Base-by-base conservation (phyloP, 2,888 invertebrate genomes). In the Melinaea menophilus region DNA sequence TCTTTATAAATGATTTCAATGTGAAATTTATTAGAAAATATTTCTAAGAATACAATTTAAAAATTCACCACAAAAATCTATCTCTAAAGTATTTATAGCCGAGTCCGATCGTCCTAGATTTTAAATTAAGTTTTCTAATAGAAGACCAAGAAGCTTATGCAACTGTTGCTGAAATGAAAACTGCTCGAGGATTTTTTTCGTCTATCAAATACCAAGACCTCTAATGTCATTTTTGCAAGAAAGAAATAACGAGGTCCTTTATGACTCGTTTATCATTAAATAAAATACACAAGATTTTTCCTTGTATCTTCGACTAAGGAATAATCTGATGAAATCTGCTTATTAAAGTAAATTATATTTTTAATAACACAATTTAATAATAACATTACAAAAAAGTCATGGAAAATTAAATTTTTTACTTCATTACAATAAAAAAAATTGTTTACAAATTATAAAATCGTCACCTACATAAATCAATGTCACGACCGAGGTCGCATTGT, bases 401-500 rank as follows among this genome's bases (percentile, higher is more conserved):
- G 7, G 31, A 51, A 13, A 13, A 51, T 9, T 5, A 7, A 7
- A 51, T 22, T 5, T 31, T 51, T 31, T 51, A 51, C 11, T 31
- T 9, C 3, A 51, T n/a, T 31, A 54, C 33, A 37, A 59, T 22
- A 11, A 55, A 37, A 56, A 63, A 59, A 35, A 48, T 35, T 60
- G 63, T 61, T 58, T 60, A 65, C 45, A 59, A 59, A 41, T 63
- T 41, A 62, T 48, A 60, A 58, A 62, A 51, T 51, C 41, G 22
- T 54, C 56, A 45, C 33, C 57, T 62, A 48, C 47, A 41, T 41
- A 34, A 58, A 64, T 63, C 62, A 59, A 69, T 62, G 58, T 62
- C 66, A 68, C 67, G 62, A 62, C 57, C 64, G 58, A 61, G 64
- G 60, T 57, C 54, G 55, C 33, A 60, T 63, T 55, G 34, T 47